Conservation (phyloP, 2,888 invertebrate species). For the Beris chalybata region DNA sequence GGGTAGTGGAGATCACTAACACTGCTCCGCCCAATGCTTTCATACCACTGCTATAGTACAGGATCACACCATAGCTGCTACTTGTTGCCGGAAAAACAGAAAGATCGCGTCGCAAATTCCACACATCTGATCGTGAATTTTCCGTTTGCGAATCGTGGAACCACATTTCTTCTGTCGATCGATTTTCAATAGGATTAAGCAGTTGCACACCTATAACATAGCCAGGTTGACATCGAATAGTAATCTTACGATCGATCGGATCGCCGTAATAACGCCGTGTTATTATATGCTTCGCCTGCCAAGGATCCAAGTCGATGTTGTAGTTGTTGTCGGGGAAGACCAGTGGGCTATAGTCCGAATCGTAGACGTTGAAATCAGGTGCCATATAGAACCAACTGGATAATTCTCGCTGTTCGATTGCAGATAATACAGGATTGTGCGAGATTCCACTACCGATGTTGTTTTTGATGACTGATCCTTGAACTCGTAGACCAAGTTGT, state of each 20-base stretch:
- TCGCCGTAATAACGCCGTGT: slow-evolving; percentile 69
- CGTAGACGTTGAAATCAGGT: slow-evolving; percentile 65
- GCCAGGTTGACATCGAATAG: slow-evolving; percentile 74
- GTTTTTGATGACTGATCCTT: slow-evolving; percentile 76
- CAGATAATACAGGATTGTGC: slow-evolving; percentile 86
- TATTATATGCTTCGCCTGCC: slow-evolving; percentile 78
- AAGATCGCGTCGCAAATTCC: slow-evolving; percentile 81
- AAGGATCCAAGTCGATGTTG: slow-evolving; percentile 66
- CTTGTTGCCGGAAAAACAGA: slow-evolving; percentile 90
- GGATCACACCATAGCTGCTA: slow-evolving; percentile 75
- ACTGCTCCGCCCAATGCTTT: slow-evolving; percentile 82
- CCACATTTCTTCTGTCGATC: slow-evolving; percentile 80
- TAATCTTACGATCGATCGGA: slow-evolving; percentile 62
- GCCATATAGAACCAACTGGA: slow-evolving; percentile 88
- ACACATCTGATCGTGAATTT: slow-evolving; percentile 66
- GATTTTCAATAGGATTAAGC: slow-evolving; percentile 85
- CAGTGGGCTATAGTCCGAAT: slow-evolving; percentile 74
- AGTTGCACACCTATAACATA: slow-evolving; percentile 88
- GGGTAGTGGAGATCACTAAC: slow-evolving; percentile 72
- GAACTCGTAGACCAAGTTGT: slow-evolving; percentile 80
- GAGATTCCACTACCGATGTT: slow-evolving; percentile 87
- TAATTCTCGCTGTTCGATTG: slow-evolving; percentile 83
- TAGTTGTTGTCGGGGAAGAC: slow-evolving; percentile 68
- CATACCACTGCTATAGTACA: slow-evolving; percentile 78
- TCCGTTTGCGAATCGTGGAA: slow-evolving; percentile 76